Evolutionary conservation across 1,140 invertebrate species (phyloP), one percentile per base, ranked within the genome.

Genomic region (Formica selysi): DNA sequence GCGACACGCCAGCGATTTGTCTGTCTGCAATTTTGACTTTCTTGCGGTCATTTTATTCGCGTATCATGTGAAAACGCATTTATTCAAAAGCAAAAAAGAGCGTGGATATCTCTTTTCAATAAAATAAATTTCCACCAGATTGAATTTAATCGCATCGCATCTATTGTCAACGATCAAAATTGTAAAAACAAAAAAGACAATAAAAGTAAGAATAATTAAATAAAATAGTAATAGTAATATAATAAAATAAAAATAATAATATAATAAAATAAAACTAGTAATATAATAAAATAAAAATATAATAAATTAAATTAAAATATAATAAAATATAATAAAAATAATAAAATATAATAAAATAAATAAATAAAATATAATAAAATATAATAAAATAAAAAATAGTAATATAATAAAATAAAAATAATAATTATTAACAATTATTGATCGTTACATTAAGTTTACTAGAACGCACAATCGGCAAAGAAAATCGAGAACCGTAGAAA

Each of bases 1-100:
- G 19, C 51, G 13, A 83, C 51, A 51, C 22, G 38, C 32, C 68
- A 26, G 19, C 79, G 26, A 83, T 83, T 83, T 83, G 68, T 83
- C 54, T 19, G 26, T 83, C 54, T 19, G 19, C 54, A 61, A 83
- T 74, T 61, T 74, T 54, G 51, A 32, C 8, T 73, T 61, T 81
- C 54, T 61, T 73, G 38, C 29, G 7, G 48, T 22, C 19, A 26
- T 74, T 74, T 83, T 36, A 61, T 44, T 44, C 51, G n/a, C 1
- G 13, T 16, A 16, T 80, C 54, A 6, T 5, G n/a, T 38, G 22
- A 36, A 38, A n/a, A 61, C 4, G 10, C 41, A 81, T 61, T 73
- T 83, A 48, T 64, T 22, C 29, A 73, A 44, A 22, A 36, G 0
- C 1, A 29, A 48, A 59, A 81, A 19, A 36, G 0, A 29, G 26